Conservation (phyloP, 2,888 invertebrate species). For the Azorinus chamasolen region DNA sequence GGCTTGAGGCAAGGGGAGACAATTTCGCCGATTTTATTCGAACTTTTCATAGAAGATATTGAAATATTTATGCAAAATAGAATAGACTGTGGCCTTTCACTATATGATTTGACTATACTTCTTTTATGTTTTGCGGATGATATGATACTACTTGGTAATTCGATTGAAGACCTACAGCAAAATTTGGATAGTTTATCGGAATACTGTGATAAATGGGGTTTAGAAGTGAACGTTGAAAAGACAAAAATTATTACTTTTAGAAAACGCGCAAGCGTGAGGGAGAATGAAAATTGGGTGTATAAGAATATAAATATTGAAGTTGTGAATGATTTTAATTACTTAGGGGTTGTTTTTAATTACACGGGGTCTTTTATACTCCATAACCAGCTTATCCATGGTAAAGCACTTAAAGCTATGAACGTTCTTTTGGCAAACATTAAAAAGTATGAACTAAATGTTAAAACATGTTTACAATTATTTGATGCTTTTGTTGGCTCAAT, state of each 20-base stretch:
- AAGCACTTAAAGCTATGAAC: constrained; percentile 16
- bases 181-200: constrained; percentile 1
- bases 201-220: constrained; percentile 18
- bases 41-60: constrained; percentile 13
- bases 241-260: constrained; percentile 16
- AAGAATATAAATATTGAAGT: not conserved
- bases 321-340: constrained; percentile 18
- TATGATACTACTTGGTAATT: constrained; percentile 16
- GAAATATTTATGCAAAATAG: constrained; percentile 8
- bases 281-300: constrained; percentile 5
- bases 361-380: constrained; percentile 4
- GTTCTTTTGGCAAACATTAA: constrained; percentile 6
- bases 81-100: not conserved
- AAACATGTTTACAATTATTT: constrained; percentile 13
- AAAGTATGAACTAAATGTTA: not conserved
- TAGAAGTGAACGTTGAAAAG: constrained; percentile 5
- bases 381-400: not conserved
- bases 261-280: not conserved
- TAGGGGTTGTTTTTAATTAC: constrained; percentile 11
- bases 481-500: constrained; percentile 22
- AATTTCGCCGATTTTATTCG: constrained; percentile 14
- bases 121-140: constrained; percentile 24
- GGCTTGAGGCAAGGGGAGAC: constrained; percentile 19
- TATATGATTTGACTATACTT: constrained; percentile 13
- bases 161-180: not conserved